These are phyloP conservation scores for Zygaena filipendulae DNA, from an alignment of 2,888 invertebrate species.

Conservation along the genomic window DNA sequence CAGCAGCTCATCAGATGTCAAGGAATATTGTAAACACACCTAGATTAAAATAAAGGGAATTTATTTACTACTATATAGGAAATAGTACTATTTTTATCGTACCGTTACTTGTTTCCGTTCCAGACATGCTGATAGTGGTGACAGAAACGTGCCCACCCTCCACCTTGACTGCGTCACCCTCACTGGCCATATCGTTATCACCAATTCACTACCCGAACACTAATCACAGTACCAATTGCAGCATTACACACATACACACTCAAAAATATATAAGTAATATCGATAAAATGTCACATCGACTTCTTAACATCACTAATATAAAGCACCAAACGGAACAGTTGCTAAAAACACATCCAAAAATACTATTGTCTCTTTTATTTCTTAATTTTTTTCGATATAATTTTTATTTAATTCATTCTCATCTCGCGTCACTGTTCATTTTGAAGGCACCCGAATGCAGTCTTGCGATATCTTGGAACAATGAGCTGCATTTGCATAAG, in stretches of 20 bases:
- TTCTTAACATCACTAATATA: conserved; percentile 40
- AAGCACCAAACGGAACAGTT: conserved; percentile 36
- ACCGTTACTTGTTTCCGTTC: conserved; percentile 69
- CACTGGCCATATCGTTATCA: conserved; percentile 47
- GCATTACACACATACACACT: too few species aligned
- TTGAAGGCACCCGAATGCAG: conserved; percentile 51
- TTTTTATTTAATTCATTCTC: conserved; percentile 21
- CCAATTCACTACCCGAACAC: conserved; percentile 37
- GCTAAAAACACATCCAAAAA: conserved; percentile 37
- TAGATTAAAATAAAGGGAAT: too few species aligned
- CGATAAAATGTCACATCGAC: conserved; percentile 30
- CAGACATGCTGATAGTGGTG: conserved; percentile 81
- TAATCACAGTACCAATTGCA: too few species aligned
- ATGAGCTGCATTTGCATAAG: conserved; percentile 25
- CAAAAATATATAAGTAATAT: too few species aligned
- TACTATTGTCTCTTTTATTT: conserved; percentile 20
- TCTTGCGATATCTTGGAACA: conserved; percentile 29
- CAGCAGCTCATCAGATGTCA: too few species aligned
- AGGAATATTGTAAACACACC: too few species aligned
- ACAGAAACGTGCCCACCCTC: conserved; percentile 77
- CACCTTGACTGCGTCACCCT: conserved; percentile 56
- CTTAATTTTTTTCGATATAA: conserved; percentile 4
- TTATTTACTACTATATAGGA: too few species aligned
- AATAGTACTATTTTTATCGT: too few species aligned
- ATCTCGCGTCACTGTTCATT: conserved; percentile 43